Conservation (phyloP, 2,888 invertebrate species). For the Netelia fuscicornis region DNA sequence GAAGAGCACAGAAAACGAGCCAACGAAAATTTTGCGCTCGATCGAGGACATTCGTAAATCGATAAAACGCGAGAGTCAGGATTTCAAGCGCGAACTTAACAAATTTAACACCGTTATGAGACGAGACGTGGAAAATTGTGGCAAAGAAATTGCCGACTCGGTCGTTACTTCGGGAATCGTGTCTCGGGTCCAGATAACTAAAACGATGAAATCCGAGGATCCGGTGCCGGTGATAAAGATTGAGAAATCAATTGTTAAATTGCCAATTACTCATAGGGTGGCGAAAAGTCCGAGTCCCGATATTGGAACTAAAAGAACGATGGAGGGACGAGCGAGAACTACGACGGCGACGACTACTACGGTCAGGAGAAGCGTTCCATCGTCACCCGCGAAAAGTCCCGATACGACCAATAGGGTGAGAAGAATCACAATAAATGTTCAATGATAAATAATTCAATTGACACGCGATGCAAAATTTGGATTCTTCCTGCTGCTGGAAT, state of each 20-base stretch:
- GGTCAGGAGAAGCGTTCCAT: conserved; percentile 70
- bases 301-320: conserved; percentile 65
- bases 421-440: conserved; percentile 46
- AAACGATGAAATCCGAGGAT: conserved; percentile 60
- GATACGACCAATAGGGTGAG: conserved; percentile 73
- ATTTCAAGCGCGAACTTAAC: conserved; percentile 59
- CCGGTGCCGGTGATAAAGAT: conserved; percentile 60
- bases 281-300: conserved; percentile 78
- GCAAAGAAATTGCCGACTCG: conserved; percentile 20
- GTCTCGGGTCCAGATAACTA: conserved; percentile 63
- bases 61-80: conserved; percentile 68
- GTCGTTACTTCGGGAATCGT: conserved; percentile 39
- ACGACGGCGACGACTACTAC: conserved; percentile 58
- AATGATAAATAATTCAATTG: background rate
- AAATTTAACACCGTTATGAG: conserved; percentile 57
- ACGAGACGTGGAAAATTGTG: conserved; percentile 22
- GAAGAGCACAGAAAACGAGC: conserved; percentile 36
- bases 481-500: background rate
- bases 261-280: conserved; percentile 73
- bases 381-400: conserved; percentile 75
- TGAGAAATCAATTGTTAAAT: conserved; percentile 67
- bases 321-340: conserved; percentile 64
- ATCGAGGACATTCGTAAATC: conserved; percentile 77
- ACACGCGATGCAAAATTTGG: background rate
- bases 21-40: conserved; percentile 71